Evolutionary conservation across 2,888 invertebrate species (phyloP), one percentile per base, ranked within the genome.

Genomic region (Quadroppia sp.): DNA sequence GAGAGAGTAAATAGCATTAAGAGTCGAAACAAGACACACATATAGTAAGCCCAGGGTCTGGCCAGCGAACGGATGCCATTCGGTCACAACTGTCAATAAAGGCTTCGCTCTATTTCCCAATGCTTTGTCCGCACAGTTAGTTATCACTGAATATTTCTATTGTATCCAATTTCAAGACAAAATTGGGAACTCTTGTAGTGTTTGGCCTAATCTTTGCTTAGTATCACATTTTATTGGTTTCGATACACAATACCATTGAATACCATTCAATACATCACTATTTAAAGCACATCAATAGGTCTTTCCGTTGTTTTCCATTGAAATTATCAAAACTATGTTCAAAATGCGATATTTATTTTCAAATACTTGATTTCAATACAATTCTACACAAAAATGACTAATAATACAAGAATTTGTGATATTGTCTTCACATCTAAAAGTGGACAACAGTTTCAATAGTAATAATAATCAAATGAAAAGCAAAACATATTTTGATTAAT

Each of bases 1-100:
- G 59, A 59, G 59, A 59, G 59, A 59, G 59, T 30, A 59, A 59
- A 59, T 59, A 59, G 59, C 59, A 59, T 59, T 59, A 59, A 59
- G 59, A 59, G 59, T 59, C 59, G 59, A 59, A 59, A 59, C 59
- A 59, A 59, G 59, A 59, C 59, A 59, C 59, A 59, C 15, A 59
- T 59, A 30, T 30, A 30, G 59, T 56, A 2, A 53, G 23, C 30
- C 59, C 59, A 59, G 30, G 30, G 59, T 59, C 59, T 59, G 59
- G 59, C 30, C 59, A 13, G 13, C 30, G 17, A 30, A 17, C 59
- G 59, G 59, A 59, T 59, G 30, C 59, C 30, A 59, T 59, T 28
- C 59, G 6, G 59, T 59, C 59, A 30, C 23, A 59, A 59, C 32
- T 59, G 59, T 59, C 59, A 59, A 59, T 30, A 59, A 28, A 30